Conservation (phyloP, 2,113 vertebrate species). For the Sturnira hondurensis region DNA sequence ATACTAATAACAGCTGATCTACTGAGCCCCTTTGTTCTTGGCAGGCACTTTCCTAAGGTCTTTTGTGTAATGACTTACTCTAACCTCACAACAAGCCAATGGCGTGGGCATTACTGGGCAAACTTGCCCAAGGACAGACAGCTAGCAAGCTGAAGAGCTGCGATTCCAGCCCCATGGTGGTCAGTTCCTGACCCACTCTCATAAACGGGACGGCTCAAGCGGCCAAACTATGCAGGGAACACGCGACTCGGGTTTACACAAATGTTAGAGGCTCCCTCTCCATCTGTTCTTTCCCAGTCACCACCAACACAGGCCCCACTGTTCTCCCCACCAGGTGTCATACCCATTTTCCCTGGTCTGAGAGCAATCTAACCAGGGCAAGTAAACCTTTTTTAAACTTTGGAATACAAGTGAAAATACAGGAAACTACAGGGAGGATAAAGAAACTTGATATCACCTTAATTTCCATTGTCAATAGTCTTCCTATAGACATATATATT, state of each 20-base stretch:
- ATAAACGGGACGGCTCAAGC: not conserved
- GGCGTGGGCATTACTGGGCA: not conserved
- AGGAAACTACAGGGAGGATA: not conserved
- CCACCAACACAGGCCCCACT: not conserved
- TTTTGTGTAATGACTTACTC: not conserved
- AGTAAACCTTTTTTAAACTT: not conserved
- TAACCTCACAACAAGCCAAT: not conserved
- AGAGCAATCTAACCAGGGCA: not conserved
- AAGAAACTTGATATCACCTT: not conserved
- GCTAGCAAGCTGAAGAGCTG: not conserved
- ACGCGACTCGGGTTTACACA: not conserved
- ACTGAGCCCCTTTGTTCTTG: not conserved
- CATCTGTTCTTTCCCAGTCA: not conserved
- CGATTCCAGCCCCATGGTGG: not conserved
- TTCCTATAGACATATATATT: not conserved
- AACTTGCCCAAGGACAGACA: not conserved
- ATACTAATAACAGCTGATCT: not conserved
- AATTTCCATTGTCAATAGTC: not conserved
- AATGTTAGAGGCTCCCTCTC: not conserved
- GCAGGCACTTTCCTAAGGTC: not conserved
- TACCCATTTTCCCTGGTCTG: not conserved
- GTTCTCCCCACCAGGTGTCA: not conserved
- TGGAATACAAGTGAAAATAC: not conserved
- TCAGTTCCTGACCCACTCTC: not conserved
- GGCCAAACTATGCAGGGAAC: not conserved